These are phyloP conservation scores for Drosophila cardini DNA, from an alignment of 1,140 invertebrate genomes.

Conservation along the genomic window DNA sequence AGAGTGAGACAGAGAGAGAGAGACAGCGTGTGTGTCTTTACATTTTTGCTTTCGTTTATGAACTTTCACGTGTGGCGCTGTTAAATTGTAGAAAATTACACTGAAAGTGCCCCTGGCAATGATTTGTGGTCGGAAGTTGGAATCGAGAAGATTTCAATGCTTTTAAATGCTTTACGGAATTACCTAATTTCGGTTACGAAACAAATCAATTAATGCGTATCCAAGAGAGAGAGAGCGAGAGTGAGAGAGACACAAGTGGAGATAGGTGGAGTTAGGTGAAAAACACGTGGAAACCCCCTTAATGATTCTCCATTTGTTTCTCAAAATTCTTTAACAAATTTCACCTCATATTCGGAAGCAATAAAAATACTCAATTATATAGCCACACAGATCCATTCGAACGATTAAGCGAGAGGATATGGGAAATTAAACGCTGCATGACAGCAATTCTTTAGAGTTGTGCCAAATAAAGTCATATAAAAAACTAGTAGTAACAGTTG, in stretches of 20 bases:
- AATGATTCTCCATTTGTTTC: neutral
- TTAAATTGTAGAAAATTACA: conserved; percentile 59
- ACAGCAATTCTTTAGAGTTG: conserved; percentile 61
- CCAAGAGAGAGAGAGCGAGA: conserved; percentile 12
- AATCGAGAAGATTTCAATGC: conserved; percentile 62
- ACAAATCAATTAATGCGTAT: conserved; percentile 79
- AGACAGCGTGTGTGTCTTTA: conserved; percentile 17
- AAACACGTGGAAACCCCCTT: neutral
- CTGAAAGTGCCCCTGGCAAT: conserved; percentile 43
- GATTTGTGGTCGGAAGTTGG: conserved; percentile 42
- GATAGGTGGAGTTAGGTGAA: neutral
- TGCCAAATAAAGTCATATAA: conserved; percentile 72
- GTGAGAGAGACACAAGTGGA: conserved; percentile 1
- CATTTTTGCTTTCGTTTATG: conserved; percentile 76
- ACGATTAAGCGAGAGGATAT: conserved; percentile 41
- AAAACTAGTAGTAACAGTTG: neutral
- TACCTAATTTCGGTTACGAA: conserved; percentile 81
- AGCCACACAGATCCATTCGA: too few relatives aligned
- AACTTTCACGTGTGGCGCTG: conserved; percentile 72
- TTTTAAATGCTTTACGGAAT: conserved; percentile 69
- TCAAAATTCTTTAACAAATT: conserved; percentile 16
- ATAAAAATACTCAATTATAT: conserved; percentile 3
- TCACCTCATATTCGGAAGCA: conserved; percentile 48
- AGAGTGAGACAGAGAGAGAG: neutral
- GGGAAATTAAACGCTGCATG: conserved; percentile 39